Evolutionary conservation across 2,888 invertebrate genomes (phyloP).

Genomic region (Ametastegia equiseti): DNA sequence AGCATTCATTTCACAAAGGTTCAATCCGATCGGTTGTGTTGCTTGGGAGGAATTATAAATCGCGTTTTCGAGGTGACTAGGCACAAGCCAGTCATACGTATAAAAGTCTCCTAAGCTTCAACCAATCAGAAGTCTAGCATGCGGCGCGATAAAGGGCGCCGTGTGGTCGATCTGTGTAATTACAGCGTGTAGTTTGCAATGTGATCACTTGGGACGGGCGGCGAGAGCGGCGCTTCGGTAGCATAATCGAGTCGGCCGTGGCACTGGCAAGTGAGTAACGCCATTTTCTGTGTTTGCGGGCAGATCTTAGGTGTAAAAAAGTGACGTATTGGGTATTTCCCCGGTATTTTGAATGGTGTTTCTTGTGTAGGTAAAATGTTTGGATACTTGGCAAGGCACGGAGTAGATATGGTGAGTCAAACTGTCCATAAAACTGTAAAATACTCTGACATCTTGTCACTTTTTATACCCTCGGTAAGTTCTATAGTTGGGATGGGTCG

Average conservation of each 20-base stretch:
- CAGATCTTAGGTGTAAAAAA: slow-evolving; percentile 53
- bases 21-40: no score
- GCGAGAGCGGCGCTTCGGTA: slow-evolving; percentile 36
- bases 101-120: not conserved
- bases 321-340: slow-evolving; percentile 31
- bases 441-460: slow-evolving; percentile 57
- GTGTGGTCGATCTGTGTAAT: not conserved
- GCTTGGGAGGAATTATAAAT: no score
- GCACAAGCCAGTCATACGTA: no score
- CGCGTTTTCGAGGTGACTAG: no score
- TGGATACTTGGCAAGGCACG: slow-evolving; percentile 62
- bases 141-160: not conserved
- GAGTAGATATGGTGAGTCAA: slow-evolving; percentile 66
- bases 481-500: slow-evolving; percentile 57
- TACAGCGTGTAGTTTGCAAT: not conserved
- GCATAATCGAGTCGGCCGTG: slow-evolving; percentile 50
- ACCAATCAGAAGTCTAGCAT: not conserved
- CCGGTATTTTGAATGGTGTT: slow-evolving; percentile 23
- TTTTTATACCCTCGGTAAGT: slow-evolving; percentile 45
- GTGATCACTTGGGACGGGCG: not conserved
- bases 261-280: slow-evolving; percentile 58
- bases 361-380: slow-evolving; percentile 62
- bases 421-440: not conserved
- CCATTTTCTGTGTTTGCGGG: slow-evolving; percentile 64
- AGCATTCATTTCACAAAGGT: no score